phyloP scores from a whole-genome alignment of 1,140 invertebrate genomes.

The Danaus plexippus region DNA sequence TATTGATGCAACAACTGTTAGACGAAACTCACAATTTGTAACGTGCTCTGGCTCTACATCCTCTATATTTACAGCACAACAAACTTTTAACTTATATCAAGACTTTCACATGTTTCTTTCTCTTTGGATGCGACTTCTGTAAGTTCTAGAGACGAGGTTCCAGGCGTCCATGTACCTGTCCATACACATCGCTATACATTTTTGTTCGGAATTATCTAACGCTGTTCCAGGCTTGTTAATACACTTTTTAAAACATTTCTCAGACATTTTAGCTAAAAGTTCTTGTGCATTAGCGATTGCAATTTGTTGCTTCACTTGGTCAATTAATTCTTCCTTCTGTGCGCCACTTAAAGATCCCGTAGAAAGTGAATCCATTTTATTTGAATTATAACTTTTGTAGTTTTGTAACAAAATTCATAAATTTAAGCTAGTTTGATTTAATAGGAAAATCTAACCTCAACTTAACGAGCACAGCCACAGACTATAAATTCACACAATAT shows the following conservation, averaged over 20 bases:
- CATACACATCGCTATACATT: conserved; percentile 98
- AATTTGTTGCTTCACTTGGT: conserved; percentile 96
- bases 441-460: conserved; percentile 22
- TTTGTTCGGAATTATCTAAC: conserved; percentile 94
- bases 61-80: conserved; percentile 61
- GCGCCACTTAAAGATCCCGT: conserved; percentile 72
- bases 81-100: conserved; percentile 26
- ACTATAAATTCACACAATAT: neutral
- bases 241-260: conserved; percentile 98
- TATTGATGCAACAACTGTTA: conserved; percentile 54
- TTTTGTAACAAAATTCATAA: neutral
- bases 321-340: conserved; percentile 93
- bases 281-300: conserved; percentile 95
- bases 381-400: neutral
- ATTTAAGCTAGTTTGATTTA: conserved; percentile 12
- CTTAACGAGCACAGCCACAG: too few relatives aligned
- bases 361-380: conserved; percentile 55
- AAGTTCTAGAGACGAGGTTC: conserved; percentile 90
- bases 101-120: conserved; percentile 74
- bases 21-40: conserved; percentile 52
- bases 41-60: conserved; percentile 51
- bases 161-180: conserved; percentile 97
- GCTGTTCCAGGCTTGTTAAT: conserved; percentile 91
- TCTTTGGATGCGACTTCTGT: conserved; percentile 84
- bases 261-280: conserved; percentile 94